These are phyloP conservation scores for Digitonthophagus gazella DNA, from an alignment of 2,888 invertebrate species.

Conservation along the genomic window DNA sequence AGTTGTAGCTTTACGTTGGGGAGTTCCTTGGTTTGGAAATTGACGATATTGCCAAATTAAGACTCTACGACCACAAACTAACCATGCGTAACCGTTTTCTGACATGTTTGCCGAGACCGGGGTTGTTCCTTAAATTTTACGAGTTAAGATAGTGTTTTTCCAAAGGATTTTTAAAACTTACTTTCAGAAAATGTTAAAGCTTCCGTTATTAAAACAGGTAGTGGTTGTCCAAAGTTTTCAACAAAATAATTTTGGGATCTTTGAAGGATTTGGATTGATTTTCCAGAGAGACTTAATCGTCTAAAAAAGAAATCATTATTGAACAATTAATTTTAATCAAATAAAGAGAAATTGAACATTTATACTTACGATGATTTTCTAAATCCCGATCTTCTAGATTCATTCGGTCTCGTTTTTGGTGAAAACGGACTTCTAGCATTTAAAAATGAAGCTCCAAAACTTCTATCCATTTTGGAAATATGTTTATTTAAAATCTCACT, in stretches of 20 bases:
- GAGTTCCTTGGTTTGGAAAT: slow-evolving; percentile 44
- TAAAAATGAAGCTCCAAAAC: slow-evolving; percentile 32
- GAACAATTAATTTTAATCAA: slow-evolving; percentile 1
- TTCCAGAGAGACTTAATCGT: slow-evolving; percentile 58
- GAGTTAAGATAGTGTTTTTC: not conserved
- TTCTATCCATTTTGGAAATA: slow-evolving; percentile 38
- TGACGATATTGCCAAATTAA: slow-evolving; percentile 81
- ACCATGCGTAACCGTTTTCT: slow-evolving; percentile 58
- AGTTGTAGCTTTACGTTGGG: slow-evolving; percentile 50
- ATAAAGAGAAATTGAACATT: slow-evolving; percentile 15
- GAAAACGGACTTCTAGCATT: slow-evolving; percentile 41
- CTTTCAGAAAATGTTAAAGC: slow-evolving; percentile 78
- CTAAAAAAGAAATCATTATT: slow-evolving; percentile 40
- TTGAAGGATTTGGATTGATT: slow-evolving; percentile 67
- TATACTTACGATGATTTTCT: slow-evolving; percentile 47
- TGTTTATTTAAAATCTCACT: too few species aligned
- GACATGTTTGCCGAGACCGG: slow-evolving; percentile 48
- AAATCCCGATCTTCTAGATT: slow-evolving; percentile 40
- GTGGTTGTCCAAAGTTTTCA: slow-evolving; percentile 76
- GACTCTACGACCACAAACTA: slow-evolving; percentile 79
- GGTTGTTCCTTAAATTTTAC: slow-evolving; percentile 20
- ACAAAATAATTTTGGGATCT: slow-evolving; percentile 72
- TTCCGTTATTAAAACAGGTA: slow-evolving; percentile 88
- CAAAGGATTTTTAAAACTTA: slow-evolving; percentile 41
- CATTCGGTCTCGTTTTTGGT: slow-evolving; percentile 42